Evolutionary conservation across 2,888 invertebrate species (phyloP).

Genomic region (Hipparchia sbordonii): DNA sequence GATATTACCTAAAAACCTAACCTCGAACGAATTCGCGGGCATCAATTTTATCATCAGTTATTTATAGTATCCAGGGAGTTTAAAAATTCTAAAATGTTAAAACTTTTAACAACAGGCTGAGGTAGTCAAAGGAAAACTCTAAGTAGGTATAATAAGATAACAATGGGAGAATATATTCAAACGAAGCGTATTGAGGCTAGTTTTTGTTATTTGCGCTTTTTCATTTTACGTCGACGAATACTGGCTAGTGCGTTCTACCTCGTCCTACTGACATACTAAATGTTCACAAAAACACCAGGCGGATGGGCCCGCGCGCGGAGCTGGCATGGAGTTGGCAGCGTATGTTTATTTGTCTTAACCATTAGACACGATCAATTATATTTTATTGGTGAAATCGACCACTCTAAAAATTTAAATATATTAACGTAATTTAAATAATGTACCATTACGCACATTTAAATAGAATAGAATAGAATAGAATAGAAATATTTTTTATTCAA

Average conservation of each 20-base stretch:
- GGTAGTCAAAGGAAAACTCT: conserved; percentile 1
- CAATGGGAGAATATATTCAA: conserved; percentile 15
- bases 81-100: background rate
- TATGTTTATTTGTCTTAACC: conserved; percentile 53
- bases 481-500: too few species aligned
- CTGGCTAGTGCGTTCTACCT: conserved; percentile 29
- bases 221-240: conserved; percentile 26
- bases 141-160: conserved; percentile 12
- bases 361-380: conserved; percentile 52
- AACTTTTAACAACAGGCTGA: background rate
- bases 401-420: background rate
- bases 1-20: too few species aligned
- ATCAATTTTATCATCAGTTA: too few species aligned
- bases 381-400: conserved; percentile 36
- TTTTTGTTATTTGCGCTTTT: conserved; percentile 31
- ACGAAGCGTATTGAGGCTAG: conserved; percentile 28
- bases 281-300: conserved; percentile 46
- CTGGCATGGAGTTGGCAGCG: conserved; percentile 45
- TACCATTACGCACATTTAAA: too few species aligned
- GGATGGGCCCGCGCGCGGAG: conserved; percentile 44
- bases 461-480: too few species aligned
- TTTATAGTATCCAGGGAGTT: background rate
- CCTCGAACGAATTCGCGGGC: too few species aligned
- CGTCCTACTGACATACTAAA: conserved; percentile 43
- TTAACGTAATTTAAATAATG: too few species aligned